Evolutionary conservation across 2,797 vertebrate genomes (phyloP).

Genomic region (Lateolabrax maculatus): DNA sequence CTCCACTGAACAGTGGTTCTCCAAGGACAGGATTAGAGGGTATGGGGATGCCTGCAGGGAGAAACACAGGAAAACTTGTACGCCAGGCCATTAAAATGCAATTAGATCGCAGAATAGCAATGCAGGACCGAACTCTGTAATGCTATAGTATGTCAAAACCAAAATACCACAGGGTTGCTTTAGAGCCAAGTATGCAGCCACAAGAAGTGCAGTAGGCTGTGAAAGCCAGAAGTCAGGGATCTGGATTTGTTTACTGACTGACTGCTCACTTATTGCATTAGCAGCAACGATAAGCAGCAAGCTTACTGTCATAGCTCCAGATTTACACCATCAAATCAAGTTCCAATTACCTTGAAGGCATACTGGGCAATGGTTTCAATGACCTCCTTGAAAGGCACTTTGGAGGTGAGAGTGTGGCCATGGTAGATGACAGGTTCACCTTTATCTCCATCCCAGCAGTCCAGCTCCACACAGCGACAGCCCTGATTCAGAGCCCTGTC

Average conservation of each 20-base stretch:
- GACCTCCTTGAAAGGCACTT: constrained; percentile 95
- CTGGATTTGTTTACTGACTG: constrained; percentile 30
- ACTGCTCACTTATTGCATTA: constrained; percentile 31
- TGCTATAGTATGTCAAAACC: constrained; percentile 28
- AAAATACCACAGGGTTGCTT: constrained; percentile 25
- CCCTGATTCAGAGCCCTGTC: constrained; percentile 93
- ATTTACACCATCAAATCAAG: constrained; percentile 10
- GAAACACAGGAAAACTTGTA: constrained; percentile 16
- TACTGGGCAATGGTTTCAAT: constrained; percentile 93
- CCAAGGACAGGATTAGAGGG: constrained; percentile 92
- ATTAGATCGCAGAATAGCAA: constrained; percentile 28
- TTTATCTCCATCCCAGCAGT: constrained; percentile 96
- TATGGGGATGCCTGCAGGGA: constrained; percentile 75
- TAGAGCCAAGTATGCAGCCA: constrained; percentile 34
- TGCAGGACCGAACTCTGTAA: not conserved
- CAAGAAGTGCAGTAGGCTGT: constrained; percentile 2
- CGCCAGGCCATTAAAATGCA: constrained; percentile 38
- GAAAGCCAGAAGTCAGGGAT: constrained; percentile 18
- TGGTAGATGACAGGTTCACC: constrained; percentile 95
- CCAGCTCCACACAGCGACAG: constrained; percentile 97
- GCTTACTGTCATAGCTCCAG: constrained; percentile 18
- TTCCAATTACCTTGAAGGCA: constrained; percentile 89
- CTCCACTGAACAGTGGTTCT: constrained; percentile 97
- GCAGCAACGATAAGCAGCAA: not conserved
- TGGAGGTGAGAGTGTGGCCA: constrained; percentile 95